These are phyloP conservation scores for Glyptemys insculpta DNA, from an alignment of 2,797 vertebrate genomes.

Conservation along the genomic window DNA sequence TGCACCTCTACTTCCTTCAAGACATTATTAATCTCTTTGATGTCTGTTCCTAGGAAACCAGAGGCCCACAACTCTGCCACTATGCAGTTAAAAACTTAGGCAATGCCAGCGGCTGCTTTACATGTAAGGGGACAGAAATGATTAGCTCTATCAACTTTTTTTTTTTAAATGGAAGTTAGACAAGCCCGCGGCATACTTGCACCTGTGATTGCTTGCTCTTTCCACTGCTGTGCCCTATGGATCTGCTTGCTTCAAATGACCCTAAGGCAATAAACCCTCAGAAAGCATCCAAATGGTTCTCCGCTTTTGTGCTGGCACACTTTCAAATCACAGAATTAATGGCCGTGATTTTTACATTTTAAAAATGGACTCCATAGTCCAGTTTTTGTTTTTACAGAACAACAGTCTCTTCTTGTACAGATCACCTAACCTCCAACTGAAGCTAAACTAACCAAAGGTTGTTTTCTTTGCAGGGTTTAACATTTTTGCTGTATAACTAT, in stretches of 20 bases:
- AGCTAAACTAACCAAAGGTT: not conserved
- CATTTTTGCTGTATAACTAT: not conserved
- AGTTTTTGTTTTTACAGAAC: not conserved
- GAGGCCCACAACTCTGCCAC: slow-evolving; percentile 32
- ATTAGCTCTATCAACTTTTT: slow-evolving; percentile 67
- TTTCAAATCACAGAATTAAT: slow-evolving; percentile 62
- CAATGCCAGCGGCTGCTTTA: slow-evolving; percentile 55
- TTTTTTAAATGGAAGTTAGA: slow-evolving; percentile 51
- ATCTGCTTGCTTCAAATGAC: slow-evolving; percentile 74
- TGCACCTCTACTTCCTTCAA: slow-evolving; percentile 2
- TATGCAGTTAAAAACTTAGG: slow-evolving; percentile 10
- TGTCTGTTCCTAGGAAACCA: slow-evolving; percentile 38
- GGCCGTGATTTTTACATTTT: slow-evolving; percentile 45
- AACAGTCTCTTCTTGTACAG: not conserved
- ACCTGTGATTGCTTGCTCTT: slow-evolving; percentile 66
- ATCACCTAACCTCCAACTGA: not conserved
- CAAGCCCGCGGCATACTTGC: slow-evolving; percentile 55
- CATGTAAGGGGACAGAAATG: slow-evolving; percentile 61
- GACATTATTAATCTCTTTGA: not conserved
- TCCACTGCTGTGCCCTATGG: slow-evolving; percentile 50
- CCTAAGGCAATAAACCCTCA: slow-evolving; percentile 67
- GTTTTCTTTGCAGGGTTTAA: not conserved
- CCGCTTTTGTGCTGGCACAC: slow-evolving; percentile 46
- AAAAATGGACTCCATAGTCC: slow-evolving; percentile 2
- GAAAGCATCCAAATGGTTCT: not conserved